Percentiles rank a stretch among this genome's conserved stretches.
These are phyloP conservation scores for Agapornis roseicollis DNA, from an alignment of 2,113 vertebrate species.

Conservation along the genomic window DNA sequence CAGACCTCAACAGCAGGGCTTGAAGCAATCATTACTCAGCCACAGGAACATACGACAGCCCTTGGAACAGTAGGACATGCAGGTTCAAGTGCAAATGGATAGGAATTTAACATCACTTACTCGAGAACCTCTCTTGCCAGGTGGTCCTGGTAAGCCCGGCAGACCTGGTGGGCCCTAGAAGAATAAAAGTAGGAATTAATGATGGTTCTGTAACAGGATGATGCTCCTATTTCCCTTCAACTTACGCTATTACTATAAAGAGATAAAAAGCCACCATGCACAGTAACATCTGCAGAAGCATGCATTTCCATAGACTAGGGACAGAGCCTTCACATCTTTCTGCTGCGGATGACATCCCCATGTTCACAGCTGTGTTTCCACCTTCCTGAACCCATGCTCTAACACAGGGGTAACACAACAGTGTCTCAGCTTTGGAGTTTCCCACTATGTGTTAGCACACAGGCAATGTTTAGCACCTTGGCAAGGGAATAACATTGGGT, in stretches of 20 bases:
- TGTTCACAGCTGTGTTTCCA: neutral
- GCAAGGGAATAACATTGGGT: neutral
- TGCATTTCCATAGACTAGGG: neutral
- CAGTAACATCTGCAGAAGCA: neutral
- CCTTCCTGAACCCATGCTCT: neutral
- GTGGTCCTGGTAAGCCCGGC: conserved; percentile 86
- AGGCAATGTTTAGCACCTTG: neutral
- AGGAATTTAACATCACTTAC: conserved; percentile 76
- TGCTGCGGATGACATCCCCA: neutral
- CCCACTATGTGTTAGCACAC: neutral
- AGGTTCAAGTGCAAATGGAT: neutral
- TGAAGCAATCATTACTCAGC: neutral
- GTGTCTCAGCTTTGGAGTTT: neutral
- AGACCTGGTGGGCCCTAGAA: conserved; percentile 88
- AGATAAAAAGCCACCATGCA: neutral
- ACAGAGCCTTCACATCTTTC: neutral
- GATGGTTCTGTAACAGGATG: neutral
- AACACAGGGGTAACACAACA: neutral
- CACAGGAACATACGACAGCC: neutral
- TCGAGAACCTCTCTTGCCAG: conserved; percentile 89
- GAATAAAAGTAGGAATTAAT: neutral
- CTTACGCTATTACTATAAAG: neutral
- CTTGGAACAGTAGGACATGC: neutral
- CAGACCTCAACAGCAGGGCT: neutral
- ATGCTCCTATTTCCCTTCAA: neutral